Evolutionary conservation across 1,140 invertebrate genomes (phyloP).

Genomic region (Procambarus clarkii): DNA sequence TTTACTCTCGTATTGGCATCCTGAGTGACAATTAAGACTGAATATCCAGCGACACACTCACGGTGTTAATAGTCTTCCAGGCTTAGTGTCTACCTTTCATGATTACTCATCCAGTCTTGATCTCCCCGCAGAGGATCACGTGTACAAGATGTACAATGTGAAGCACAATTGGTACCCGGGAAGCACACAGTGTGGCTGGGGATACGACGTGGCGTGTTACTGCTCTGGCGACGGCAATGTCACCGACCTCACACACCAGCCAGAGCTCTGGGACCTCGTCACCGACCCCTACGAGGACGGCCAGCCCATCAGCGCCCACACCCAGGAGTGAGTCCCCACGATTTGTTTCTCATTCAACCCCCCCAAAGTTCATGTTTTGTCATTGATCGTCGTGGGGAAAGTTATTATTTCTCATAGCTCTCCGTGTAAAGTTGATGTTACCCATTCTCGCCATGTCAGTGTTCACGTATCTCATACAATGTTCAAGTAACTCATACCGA

Average conservation of each 20-base stretch:
- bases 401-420: too few relatives aligned
- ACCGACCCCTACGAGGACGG: constrained; percentile 44
- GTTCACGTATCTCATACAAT: neutral
- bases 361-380: too few relatives aligned
- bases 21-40: neutral
- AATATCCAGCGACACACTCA: neutral
- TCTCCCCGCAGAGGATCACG: neutral
- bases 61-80: too few relatives aligned
- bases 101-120: neutral
- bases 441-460: neutral
- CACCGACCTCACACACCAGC: neutral
- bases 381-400: too few relatives aligned
- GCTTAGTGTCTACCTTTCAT: too few relatives aligned
- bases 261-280: constrained; percentile 28
- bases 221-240: neutral
- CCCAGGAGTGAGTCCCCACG: constrained; percentile 27
- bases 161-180: constrained; percentile 26
- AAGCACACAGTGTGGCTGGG: constrained; percentile 49
- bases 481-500: neutral
- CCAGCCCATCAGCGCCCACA: constrained; percentile 11
- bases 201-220: neutral
- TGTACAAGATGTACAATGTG: constrained; percentile 39
- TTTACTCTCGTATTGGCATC: too few relatives aligned
- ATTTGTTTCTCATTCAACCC: too few relatives aligned
- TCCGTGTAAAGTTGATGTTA: neutral